Evolutionary conservation across 2,113 vertebrate genomes (phyloP).

Genomic region (Pipa parva): DNA sequence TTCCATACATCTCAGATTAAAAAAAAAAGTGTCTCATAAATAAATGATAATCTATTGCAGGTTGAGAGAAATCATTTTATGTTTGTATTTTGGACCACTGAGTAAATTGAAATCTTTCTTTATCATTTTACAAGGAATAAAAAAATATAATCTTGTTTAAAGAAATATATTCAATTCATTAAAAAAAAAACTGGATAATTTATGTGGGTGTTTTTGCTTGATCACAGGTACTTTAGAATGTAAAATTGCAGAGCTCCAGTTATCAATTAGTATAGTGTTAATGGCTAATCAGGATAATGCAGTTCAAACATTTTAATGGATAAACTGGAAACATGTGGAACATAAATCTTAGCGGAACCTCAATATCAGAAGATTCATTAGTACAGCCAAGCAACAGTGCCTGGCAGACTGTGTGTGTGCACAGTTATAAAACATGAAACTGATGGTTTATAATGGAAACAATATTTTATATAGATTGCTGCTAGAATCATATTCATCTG

Average conservation of each 20-base stretch:
- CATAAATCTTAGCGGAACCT: conserved; percentile 26
- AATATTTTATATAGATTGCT: not conserved
- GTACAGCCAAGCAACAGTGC: not conserved
- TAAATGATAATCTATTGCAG: conserved; percentile 88
- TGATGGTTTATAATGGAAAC: not conserved
- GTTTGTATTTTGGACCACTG: conserved; percentile 85
- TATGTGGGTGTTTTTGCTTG: conserved; percentile 61
- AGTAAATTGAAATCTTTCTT: conserved; percentile 93
- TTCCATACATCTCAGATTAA: conserved; percentile 91
- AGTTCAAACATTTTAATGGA: conserved; percentile 33
- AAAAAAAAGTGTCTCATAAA: conserved; percentile 86
- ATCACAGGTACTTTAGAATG: conserved; percentile 42
- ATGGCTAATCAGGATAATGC: conserved; percentile 28
- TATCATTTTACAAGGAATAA: conserved; percentile 74
- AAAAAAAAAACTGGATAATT: conserved; percentile 44
- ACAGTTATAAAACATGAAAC: not conserved
- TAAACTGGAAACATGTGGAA: conserved; percentile 27
- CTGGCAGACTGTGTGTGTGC: not conserved
- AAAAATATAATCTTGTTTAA: conserved; percentile 79
- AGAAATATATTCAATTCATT: conserved; percentile 58
- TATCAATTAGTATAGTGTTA: conserved; percentile 32
- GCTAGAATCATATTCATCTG: not conserved
- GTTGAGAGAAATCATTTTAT: conserved; percentile 88
- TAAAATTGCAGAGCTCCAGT: conserved; percentile 21
- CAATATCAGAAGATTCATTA: conserved; percentile 10